Evolutionary conservation across 2,888 invertebrate species (phyloP).

Genomic region (Pecten maximus): DNA sequence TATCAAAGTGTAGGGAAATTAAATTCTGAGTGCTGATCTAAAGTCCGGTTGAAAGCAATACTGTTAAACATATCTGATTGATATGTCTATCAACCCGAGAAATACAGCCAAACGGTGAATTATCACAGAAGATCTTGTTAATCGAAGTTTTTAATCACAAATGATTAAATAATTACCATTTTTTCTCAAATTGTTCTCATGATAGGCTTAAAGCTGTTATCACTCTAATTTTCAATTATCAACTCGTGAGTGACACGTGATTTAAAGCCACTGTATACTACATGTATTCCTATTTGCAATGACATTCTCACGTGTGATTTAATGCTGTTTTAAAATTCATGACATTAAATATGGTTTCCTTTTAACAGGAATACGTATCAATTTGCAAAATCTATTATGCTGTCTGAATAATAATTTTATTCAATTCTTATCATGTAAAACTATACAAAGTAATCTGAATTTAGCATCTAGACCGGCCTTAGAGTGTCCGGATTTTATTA

Average conservation of each 20-base stretch:
- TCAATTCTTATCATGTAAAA: not conserved
- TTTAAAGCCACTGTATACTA: not conserved
- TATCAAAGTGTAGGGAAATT: not conserved
- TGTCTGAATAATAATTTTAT: not conserved
- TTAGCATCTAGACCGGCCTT: not conserved
- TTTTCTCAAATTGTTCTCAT: not conserved
- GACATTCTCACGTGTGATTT: not conserved
- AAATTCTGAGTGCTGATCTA: not conserved
- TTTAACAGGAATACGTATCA: not conserved
- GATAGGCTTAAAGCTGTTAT: not conserved
- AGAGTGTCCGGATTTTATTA: not conserved
- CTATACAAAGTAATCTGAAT: not conserved
- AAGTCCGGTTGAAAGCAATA: not conserved
- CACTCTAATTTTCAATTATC: not conserved
- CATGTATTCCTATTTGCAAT: not conserved
- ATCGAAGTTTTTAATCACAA: not conserved
- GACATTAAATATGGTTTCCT: not conserved
- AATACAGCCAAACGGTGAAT: not conserved
- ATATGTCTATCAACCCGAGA: not conserved
- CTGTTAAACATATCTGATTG: not conserved
- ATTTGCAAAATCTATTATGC: not conserved
- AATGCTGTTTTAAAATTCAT: constrained; percentile 6
- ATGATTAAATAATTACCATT: not conserved
- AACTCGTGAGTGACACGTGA: not conserved
- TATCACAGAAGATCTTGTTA: not conserved